phyloP scores from a whole-genome alignment of 2,113 vertebrate species.

The Amblyornis subalaris region DNA sequence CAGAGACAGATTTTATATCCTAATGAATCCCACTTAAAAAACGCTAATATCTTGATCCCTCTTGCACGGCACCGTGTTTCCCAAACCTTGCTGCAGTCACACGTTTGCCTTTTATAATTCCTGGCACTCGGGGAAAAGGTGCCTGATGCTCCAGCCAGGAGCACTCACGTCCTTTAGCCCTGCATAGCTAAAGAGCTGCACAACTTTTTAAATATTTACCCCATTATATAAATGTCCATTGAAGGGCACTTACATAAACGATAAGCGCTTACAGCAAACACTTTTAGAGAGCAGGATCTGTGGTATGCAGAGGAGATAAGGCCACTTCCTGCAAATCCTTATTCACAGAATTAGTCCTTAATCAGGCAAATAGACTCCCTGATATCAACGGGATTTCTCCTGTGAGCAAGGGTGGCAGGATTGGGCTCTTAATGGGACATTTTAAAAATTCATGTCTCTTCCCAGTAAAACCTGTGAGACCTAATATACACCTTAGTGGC shows the following conservation, averaged over 20 bases:
- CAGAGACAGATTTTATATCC: neutral
- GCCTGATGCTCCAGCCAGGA: neutral
- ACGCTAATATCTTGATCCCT: neutral
- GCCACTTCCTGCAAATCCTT: constrained; percentile 61
- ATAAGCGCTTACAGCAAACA: constrained; percentile 61
- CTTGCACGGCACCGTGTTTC: neutral
- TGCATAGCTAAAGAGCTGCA: constrained; percentile 39
- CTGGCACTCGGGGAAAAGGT: neutral
- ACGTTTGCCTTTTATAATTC: neutral
- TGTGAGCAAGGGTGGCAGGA: neutral
- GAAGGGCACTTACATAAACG: constrained; percentile 65
- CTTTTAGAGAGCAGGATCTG: constrained; percentile 57
- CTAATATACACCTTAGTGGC: neutral
- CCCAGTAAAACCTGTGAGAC: neutral
- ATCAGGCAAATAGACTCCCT: constrained; percentile 34
- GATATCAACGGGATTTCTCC: constrained; percentile 21
- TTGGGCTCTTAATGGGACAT: neutral
- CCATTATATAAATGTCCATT: constrained; percentile 65
- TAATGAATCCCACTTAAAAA: neutral
- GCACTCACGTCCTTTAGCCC: neutral
- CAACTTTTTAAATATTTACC: constrained; percentile 67
- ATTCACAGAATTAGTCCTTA: constrained; percentile 50
- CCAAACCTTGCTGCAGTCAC: neutral
- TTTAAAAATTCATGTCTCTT: neutral
- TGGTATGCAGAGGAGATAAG: constrained; percentile 64